Evolutionary conservation across 2,888 invertebrate genomes (phyloP).

Genomic region (Melanophora roralis): DNA sequence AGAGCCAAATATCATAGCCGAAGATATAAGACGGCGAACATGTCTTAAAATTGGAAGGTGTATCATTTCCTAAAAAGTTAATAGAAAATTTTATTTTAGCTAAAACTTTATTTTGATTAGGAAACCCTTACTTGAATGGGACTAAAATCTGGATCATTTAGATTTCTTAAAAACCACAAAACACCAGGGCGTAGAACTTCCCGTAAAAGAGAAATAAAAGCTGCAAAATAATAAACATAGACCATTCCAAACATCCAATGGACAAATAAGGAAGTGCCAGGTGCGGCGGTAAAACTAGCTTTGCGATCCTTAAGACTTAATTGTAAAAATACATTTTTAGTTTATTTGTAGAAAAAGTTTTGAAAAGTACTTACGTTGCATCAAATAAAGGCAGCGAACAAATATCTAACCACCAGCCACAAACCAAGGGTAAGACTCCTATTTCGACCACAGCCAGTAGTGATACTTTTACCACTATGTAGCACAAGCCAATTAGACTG

Average conservation of each 20-base stretch:
- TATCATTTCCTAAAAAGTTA: conserved; percentile 89
- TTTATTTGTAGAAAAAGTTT: not conserved
- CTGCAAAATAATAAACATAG: conserved; percentile 99
- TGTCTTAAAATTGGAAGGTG: conserved; percentile 95
- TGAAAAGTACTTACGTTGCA: conserved; percentile 79
- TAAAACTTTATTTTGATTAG: not conserved
- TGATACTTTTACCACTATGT: conserved; percentile 89
- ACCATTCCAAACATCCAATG: conserved; percentile 99
- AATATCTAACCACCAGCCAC: conserved; percentile 99
- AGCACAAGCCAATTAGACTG: conserved; percentile 92
- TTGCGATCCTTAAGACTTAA: conserved; percentile 86
- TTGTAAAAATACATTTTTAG: not conserved
- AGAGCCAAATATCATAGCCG: conserved; percentile 96
- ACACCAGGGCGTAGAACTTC: conserved; percentile 98
- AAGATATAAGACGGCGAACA: conserved; percentile 91
- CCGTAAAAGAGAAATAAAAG: conserved; percentile 92
- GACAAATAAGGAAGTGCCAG: conserved; percentile 97
- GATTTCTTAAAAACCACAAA: conserved; percentile 97
- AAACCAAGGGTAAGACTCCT: conserved; percentile 96
- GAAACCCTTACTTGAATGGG: conserved; percentile 88
- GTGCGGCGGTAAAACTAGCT: conserved; percentile 91
- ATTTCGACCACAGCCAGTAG: conserved; percentile 97
- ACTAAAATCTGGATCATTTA: conserved; percentile 99
- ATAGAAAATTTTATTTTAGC: not conserved
- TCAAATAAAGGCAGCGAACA: conserved; percentile 96